Evolutionary conservation across 2,113 vertebrate species (phyloP), one percentile per base, ranked within the genome.

Genomic region (Poeciliopsis retropinna): DNA sequence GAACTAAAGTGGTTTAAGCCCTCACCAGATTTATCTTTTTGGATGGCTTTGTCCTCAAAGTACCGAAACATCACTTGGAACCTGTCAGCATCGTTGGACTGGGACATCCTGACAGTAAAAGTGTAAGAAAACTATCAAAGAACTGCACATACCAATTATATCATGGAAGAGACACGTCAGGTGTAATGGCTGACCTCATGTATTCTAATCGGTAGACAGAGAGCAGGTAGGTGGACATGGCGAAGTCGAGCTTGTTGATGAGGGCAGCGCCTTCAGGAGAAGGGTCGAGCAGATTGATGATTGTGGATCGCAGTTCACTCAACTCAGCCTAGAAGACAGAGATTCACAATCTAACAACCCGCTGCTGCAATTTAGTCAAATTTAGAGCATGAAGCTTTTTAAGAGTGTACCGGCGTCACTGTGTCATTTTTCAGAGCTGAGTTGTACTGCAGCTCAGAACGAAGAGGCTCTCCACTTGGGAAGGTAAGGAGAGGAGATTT

Each of bases 51-150:
- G 91, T 99, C 98, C 83, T 99, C 98, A 86, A 97, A 97, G 88
- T 99, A 99, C 83, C 95, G 96, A 94, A 99, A 99, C 97, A 99
- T 99, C 60, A 99, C 96, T 86, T 99, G 98, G 90, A 99, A 99
- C 69, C 97, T 94, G 89, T 98, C 98, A 11, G 96, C 94, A 81
- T 98, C 98, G 30, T 96, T 96, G 19, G 98, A 97, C 71, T 95
- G 95, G 57, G 97, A 90, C 69, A 99, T 97, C 91, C 97, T 99
- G 81, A 60, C 76, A 60, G 30, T 12, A 44, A 7, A 75, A 28
- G 32, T 60, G 15, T 19, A 31, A 31, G 3, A 41, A 10, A 7
- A 14, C 22, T 22, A 61, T 73, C 27, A 65, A 4, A 71, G 4
- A 47, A 5, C 37, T 39, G 25, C 9, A 67, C 6, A 32, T 47